A percentile compares a stretch with the other conserved stretches of the same genome.
phyloP scores from a whole-genome alignment of 2,113 vertebrate genomes.

The Oncorhynchus nerka region DNA sequence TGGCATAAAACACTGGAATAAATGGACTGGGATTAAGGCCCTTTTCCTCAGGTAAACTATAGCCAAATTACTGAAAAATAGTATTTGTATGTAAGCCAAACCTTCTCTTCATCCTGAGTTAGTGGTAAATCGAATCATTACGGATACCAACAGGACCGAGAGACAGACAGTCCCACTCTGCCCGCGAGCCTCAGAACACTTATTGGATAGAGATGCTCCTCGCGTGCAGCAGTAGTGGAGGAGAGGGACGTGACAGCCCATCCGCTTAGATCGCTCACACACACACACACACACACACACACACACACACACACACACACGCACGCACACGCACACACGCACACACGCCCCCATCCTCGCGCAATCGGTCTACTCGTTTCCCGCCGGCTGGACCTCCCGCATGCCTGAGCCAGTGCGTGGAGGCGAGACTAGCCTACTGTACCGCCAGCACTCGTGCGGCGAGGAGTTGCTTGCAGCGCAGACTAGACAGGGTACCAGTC shows the following conservation, averaged over 20 bases:
- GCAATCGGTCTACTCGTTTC: conserved; percentile 34
- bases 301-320: conserved; percentile 29
- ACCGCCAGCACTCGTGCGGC: conserved; percentile 29
- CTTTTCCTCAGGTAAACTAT: no score
- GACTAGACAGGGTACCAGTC: conserved; percentile 22
- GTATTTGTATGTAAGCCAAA: no score
- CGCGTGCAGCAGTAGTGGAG: background rate
- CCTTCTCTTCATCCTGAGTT: no score
- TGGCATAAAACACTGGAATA: no score
- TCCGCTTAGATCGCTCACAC: conserved; percentile 21
- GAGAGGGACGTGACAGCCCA: conserved; percentile 16
- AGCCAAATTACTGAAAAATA: no score
- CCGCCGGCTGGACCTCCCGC: conserved; percentile 53
- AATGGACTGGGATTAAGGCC: no score
- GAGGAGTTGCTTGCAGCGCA: conserved; percentile 40
- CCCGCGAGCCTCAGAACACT: conserved; percentile 11
- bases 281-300: conserved; percentile 26
- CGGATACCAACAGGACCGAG: conserved; percentile 50
- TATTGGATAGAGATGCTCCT: conserved; percentile 33
- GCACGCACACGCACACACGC: conserved; percentile 24
- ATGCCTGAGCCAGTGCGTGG: conserved; percentile 31
- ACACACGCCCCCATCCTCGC: conserved; percentile 39
- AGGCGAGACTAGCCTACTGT: conserved; percentile 43
- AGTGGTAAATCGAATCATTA: background rate
- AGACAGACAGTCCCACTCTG: conserved; percentile 40